Conservation (phyloP, 2,113 vertebrate species). For the Cyanistes caeruleus region DNA sequence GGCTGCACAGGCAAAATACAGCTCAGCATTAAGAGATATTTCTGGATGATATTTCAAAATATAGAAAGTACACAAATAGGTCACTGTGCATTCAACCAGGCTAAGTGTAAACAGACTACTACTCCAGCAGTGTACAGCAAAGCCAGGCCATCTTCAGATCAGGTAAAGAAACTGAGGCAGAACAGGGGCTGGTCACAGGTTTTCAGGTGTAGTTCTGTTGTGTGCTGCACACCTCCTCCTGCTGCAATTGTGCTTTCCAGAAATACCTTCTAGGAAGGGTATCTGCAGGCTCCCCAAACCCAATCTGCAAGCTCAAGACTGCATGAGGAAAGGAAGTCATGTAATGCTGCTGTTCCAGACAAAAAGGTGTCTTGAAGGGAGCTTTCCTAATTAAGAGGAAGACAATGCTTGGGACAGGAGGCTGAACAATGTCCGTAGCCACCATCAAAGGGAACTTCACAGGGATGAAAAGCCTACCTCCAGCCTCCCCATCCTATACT, state of each 20-base stretch:
- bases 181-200: not conserved
- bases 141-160: not conserved
- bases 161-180: slow-evolving; percentile 21
- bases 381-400: not conserved
- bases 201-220: not conserved
- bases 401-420: not conserved
- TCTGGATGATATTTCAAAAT: slow-evolving; percentile 18
- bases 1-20: slow-evolving; percentile 21
- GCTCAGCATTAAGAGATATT: slow-evolving; percentile 44
- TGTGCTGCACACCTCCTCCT: not conserved
- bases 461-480: not conserved
- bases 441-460: not conserved
- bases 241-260: not conserved
- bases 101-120: slow-evolving; percentile 3
- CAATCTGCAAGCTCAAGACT: not conserved
- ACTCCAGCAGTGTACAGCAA: not conserved
- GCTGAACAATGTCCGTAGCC: not conserved
- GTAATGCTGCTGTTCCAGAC: not conserved
- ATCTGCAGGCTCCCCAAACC: not conserved
- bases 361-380: not conserved
- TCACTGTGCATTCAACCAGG: slow-evolving; percentile 25
- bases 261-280: not conserved
- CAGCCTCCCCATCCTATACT: not conserved
- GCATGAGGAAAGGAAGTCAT: not conserved
- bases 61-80: slow-evolving; percentile 22